Evolutionary conservation across 2,113 vertebrate genomes (phyloP).

Genomic region (Nerophis lumbriciformis): DNA sequence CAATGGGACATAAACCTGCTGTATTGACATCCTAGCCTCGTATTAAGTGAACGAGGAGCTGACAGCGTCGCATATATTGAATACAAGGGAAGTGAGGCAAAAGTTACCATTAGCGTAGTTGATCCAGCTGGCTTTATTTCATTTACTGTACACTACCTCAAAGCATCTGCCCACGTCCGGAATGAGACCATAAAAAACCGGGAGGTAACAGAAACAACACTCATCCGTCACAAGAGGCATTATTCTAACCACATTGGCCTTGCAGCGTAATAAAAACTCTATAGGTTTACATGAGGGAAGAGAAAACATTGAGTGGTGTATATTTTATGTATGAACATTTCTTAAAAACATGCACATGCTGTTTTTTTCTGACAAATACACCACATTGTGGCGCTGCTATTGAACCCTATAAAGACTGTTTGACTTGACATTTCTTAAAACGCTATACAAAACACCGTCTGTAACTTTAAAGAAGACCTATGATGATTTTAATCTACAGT

Average conservation of each 20-base stretch:
- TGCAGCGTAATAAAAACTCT: background rate
- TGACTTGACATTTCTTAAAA: too few species aligned
- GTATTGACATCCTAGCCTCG: background rate
- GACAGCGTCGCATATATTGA: background rate
- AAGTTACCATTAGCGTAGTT: slow-evolving; percentile 16
- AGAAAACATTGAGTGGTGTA: background rate
- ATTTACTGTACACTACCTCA: slow-evolving; percentile 10
- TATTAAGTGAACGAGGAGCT: background rate
- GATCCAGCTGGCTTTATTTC: slow-evolving; percentile 36
- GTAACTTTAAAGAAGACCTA: too few species aligned
- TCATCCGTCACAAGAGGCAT: slow-evolving; percentile 19
- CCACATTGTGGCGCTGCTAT: too few species aligned
- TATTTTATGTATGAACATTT: too few species aligned
- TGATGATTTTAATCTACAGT: too few species aligned
- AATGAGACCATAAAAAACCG: slow-evolving; percentile 20
- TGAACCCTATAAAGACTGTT: too few species aligned
- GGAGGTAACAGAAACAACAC: slow-evolving; percentile 39
- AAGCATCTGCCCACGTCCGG: slow-evolving; percentile 1
- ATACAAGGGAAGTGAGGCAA: background rate
- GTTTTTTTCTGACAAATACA: too few species aligned
- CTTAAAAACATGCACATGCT: too few species aligned
- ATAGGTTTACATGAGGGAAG: background rate
- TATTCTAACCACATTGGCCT: slow-evolving; percentile 13
- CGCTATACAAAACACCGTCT: too few species aligned
- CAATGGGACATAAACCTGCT: slow-evolving; percentile 1